Evolutionary conservation across 2,888 invertebrate genomes (phyloP).

Genomic region (Trissoscelio sp.): DNA sequence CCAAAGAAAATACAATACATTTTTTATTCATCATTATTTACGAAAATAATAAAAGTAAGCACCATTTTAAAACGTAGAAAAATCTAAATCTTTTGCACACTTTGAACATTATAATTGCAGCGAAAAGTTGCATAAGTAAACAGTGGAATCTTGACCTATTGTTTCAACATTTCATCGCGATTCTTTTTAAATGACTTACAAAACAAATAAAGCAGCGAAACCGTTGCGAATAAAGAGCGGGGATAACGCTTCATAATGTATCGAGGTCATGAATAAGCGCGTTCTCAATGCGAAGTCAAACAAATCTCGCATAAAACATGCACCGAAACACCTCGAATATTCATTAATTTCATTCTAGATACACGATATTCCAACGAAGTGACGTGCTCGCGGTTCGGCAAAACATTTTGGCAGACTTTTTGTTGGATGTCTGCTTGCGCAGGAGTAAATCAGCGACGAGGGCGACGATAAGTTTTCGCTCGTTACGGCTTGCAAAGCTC

Average conservation of each 20-base stretch:
- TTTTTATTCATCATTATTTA: background rate
- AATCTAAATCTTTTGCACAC: background rate
- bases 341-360: slow-evolving; percentile 52
- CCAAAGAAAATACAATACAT: no score
- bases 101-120: background rate
- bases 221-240: slow-evolving; percentile 34
- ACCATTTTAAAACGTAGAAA: no score
- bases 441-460: slow-evolving; percentile 80
- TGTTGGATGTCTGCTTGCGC: slow-evolving; percentile 25
- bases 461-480: slow-evolving; percentile 82
- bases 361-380: slow-evolving; percentile 11
- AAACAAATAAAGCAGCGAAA: slow-evolving; percentile 32
- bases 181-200: slow-evolving; percentile 17
- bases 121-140: background rate
- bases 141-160: slow-evolving; percentile 27
- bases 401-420: slow-evolving; percentile 55
- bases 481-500: slow-evolving; percentile 81
- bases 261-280: slow-evolving; percentile 62
- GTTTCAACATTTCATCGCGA: slow-evolving; percentile 7
- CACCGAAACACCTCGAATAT: slow-evolving; percentile 41
- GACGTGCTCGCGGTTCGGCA: slow-evolving; percentile 22
- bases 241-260: slow-evolving; percentile 53
- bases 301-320: slow-evolving; percentile 50
- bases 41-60: no score
- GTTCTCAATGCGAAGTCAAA: slow-evolving; percentile 30